Evolutionary conservation across 2,113 vertebrate genomes (phyloP), one percentile per base, ranked within the genome.

Genomic region (Callospermophilus lateralis): DNA sequence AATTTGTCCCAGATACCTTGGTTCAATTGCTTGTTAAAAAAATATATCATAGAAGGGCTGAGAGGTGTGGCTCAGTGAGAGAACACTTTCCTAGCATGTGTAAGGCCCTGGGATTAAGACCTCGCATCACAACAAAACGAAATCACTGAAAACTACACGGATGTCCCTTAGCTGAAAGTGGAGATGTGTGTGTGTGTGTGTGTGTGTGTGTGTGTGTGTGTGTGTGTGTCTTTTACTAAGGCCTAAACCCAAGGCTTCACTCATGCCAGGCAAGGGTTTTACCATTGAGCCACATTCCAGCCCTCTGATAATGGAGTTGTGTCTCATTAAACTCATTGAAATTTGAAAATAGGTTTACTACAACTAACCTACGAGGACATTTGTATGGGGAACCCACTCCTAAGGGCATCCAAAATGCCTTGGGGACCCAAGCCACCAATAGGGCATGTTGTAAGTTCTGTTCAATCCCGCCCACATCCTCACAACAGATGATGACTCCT

Each of bases 11-110:
- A 39, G 48, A 4, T 34, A 63, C 67, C 42, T 90, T 42, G 10
- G 61, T 87, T 83, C 84, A 90, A 30, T 55, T 90, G 55, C 55
- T 89, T 20, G 55, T 72, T 73, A 34, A 72, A 96, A 88, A 88
- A 80, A 6, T 77, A 26, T 8, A 84, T 72, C n/a, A 92, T 9
- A 20, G 67, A 65, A 87, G 61, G 20, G 61, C 61, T 26, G 24
- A 45, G 61, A 24, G 61, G 9, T 63, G 61, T 11, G 9, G 24
- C 61, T 63, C 24, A 63, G 61, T 63, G 61, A 28, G 9, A 63
- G 61, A 63, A 63, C 61, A 63, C 22, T 63, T 63, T 28, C 24
- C 24, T 63, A 63, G 24, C 61, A 24, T 9, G 58, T 61, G 58
- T 61, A 22, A 24, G 22, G 22, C 22, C 58, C 22, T 63, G 61